Percentiles rank a stretch among this genome's conserved stretches.
phyloP scores from a whole-genome alignment of 2,888 invertebrate species.

The Lithophane socia region DNA sequence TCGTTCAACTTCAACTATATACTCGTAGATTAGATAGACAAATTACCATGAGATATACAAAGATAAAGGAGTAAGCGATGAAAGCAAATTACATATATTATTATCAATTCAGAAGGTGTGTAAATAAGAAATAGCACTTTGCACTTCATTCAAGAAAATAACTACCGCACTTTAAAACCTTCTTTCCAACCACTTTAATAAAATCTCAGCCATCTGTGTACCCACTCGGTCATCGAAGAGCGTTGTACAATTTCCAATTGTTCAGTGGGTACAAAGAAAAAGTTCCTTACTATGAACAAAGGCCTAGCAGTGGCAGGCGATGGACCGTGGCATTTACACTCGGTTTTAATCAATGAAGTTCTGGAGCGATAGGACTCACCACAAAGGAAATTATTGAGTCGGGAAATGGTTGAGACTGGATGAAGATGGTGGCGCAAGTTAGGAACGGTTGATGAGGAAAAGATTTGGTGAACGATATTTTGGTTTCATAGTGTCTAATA shows the following conservation, averaged over 20 bases:
- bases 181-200: constrained; percentile 30
- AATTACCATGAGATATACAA: not conserved
- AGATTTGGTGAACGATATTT: not conserved
- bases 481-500: not conserved
- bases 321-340: constrained; percentile 82
- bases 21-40: constrained; percentile 7
- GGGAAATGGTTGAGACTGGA: constrained; percentile 74
- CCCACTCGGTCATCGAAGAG: constrained; percentile 43
- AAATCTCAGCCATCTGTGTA: constrained; percentile 33
- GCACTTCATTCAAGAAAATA: constrained; percentile 25
- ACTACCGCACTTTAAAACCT: not conserved
- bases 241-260: constrained; percentile 67
- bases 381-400: constrained; percentile 88
- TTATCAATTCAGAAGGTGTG: not conserved
- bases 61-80: not conserved
- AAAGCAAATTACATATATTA: not conserved
- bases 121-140: no score
- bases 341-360: constrained; percentile 88
- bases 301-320: constrained; percentile 69
- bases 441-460: constrained; percentile 31
- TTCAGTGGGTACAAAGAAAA: constrained; percentile 72
- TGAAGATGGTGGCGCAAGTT: constrained; percentile 72
- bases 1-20: constrained; percentile 5
- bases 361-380: constrained; percentile 80
- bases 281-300: constrained; percentile 78